Evolutionary conservation across 2,113 vertebrate species (phyloP).

Genomic region (Proterorhinus semilunaris): DNA sequence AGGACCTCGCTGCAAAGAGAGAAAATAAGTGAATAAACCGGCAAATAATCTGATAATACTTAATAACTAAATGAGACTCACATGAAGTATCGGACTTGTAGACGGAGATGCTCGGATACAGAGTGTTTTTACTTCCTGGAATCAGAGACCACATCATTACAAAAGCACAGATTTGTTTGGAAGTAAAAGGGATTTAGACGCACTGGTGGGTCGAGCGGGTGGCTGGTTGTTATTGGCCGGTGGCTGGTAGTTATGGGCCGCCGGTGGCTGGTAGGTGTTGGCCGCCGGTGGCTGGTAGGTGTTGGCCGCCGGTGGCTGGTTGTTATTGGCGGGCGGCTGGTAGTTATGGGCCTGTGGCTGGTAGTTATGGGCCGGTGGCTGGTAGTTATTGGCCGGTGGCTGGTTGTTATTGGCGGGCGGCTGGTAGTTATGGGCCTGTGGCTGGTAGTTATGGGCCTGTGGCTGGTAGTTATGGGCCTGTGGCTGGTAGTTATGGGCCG

Average conservation of each 20-base stretch:
- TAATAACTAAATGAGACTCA: conserved; percentile 16
- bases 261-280: neutral
- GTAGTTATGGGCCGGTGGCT: neutral
- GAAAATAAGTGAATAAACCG: neutral
- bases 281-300: neutral
- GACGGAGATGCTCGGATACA: conserved; percentile 57
- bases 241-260: neutral
- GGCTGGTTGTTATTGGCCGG: neutral
- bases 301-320: neutral
- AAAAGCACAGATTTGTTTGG: neutral
- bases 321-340: neutral
- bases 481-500: neutral
- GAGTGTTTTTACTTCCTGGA: conserved; percentile 13
- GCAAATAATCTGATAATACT: too few relatives aligned
- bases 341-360: neutral
- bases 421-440: neutral
- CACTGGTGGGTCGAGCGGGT: neutral
- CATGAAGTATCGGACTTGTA: conserved; percentile 58
- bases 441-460: neutral
- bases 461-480: neutral
- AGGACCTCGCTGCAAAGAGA: neutral
- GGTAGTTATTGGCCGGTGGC: neutral
- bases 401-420: neutral
- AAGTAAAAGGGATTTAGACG: neutral
- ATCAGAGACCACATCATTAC: neutral